Evolutionary conservation across 2,113 vertebrate species (phyloP).

Genomic region (Myrmecobius fasciatus): DNA sequence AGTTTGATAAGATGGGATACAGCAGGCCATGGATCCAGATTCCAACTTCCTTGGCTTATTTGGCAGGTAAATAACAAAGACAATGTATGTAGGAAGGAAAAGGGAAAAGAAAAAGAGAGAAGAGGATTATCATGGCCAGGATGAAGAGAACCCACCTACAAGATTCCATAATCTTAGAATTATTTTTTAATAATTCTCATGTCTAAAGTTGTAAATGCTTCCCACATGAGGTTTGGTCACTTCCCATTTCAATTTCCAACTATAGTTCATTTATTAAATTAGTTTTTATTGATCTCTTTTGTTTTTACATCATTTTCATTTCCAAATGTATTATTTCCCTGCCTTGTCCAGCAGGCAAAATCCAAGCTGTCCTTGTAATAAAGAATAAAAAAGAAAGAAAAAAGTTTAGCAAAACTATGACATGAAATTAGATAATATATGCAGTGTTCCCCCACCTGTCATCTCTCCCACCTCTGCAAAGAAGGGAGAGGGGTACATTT

Average conservation of each 20-base stretch:
- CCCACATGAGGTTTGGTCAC: neutral
- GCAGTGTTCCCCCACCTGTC: neutral
- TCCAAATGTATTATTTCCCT: neutral
- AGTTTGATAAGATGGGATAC: slow-evolving; percentile 94
- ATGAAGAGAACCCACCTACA: neutral
- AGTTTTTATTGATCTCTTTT: neutral
- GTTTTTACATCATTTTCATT: neutral
- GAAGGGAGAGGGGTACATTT: neutral
- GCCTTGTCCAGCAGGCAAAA: neutral
- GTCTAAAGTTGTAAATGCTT: neutral
- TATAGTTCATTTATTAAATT: neutral
- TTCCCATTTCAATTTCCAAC: neutral
- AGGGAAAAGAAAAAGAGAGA: neutral
- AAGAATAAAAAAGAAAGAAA: neutral
- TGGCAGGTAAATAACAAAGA: slow-evolving; percentile 87
- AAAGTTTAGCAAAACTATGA: neutral
- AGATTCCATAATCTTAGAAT: neutral
- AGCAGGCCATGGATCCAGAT: slow-evolving; percentile 89
- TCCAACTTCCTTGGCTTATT: slow-evolving; percentile 89
- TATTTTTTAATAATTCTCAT: neutral
- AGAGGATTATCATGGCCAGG: neutral
- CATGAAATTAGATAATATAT: neutral
- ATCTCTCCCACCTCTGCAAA: neutral
- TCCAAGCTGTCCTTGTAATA: neutral
- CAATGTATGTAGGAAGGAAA: neutral